Evolutionary conservation across 2,797 vertebrate genomes (phyloP).

Genomic region (Sebastolobus altivelis): DNA sequence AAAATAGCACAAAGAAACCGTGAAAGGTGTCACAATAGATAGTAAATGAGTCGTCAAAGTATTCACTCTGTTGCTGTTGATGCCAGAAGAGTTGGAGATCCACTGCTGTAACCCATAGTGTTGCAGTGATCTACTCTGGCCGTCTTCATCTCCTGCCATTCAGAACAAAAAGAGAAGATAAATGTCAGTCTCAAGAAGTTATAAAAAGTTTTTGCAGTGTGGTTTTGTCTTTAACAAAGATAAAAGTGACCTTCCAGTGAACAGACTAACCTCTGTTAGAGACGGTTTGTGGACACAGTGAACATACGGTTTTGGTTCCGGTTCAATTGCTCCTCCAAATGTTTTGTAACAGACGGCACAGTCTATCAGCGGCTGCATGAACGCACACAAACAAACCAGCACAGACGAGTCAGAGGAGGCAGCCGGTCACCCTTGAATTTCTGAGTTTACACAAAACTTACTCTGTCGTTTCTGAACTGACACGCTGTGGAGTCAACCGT

Average conservation of each 20-base stretch:
- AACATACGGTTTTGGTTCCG: slow-evolving; percentile 77
- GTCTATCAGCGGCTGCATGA: slow-evolving; percentile 81
- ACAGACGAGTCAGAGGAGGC: slow-evolving; percentile 52
- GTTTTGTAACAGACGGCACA: slow-evolving; percentile 84
- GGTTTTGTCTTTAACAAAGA: neutral
- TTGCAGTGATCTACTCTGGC: slow-evolving; percentile 70
- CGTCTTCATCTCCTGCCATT: slow-evolving; percentile 68
- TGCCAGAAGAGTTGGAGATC: slow-evolving; percentile 70
- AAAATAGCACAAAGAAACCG: neutral
- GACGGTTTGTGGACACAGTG: slow-evolving; percentile 79
- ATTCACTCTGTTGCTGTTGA: slow-evolving; percentile 20
- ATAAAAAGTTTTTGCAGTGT: neutral
- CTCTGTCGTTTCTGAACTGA: slow-evolving; percentile 80
- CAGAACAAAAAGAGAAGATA: neutral
- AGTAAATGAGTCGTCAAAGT: neutral
- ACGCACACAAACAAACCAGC: slow-evolving; percentile 53
- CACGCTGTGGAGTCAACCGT: slow-evolving; percentile 58
- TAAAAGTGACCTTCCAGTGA: neutral
- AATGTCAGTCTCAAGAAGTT: neutral
- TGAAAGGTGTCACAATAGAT: neutral
- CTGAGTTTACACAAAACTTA: slow-evolving; percentile 53
- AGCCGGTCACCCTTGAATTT: neutral
- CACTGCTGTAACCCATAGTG: slow-evolving; percentile 67
- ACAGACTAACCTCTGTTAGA: slow-evolving; percentile 73
- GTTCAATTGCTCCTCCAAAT: slow-evolving; percentile 65